phyloP scores from a whole-genome alignment of 2,113 vertebrate genomes.

The Eleginops maclovinus region DNA sequence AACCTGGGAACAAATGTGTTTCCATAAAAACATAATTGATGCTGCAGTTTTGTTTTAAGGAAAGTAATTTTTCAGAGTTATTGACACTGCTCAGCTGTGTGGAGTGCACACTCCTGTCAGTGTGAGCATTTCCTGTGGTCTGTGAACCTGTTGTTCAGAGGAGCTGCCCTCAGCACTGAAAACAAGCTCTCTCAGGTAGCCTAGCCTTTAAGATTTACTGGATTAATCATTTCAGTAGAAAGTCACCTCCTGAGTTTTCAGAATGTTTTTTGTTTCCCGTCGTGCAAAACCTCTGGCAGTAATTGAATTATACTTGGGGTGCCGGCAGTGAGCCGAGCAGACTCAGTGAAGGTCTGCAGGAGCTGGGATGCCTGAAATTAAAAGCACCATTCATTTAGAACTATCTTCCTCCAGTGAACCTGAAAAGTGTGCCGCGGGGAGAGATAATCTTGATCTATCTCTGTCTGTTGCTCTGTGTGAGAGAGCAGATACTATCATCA shows the following conservation, averaged over 20 bases:
- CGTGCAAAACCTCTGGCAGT: conserved; percentile 44
- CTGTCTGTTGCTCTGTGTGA: not conserved
- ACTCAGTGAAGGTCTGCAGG: conserved; percentile 10
- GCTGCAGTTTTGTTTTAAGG: no score
- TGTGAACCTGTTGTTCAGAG: conserved; percentile 26
- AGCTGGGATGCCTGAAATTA: conserved; percentile 45
- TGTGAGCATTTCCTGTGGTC: conserved; percentile 22
- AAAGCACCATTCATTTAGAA: conserved; percentile 54
- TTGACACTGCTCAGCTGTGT: not conserved
- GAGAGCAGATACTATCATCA: not conserved
- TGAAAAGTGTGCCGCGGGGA: conserved; percentile 27
- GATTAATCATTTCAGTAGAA: conserved; percentile 62
- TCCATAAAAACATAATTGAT: no score
- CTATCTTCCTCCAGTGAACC: conserved; percentile 10
- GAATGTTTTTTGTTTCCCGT: conserved; percentile 46
- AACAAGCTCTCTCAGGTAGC: conserved; percentile 24
- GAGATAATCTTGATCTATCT: not conserved
- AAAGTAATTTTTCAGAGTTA: not conserved
- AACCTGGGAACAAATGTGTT: no score
- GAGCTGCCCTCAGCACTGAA: conserved; percentile 43
- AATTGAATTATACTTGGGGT: conserved; percentile 60
- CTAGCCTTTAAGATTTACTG: conserved; percentile 56
- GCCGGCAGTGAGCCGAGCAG: conserved; percentile 21
- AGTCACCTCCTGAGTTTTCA: conserved; percentile 47
- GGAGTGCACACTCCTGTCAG: conserved; percentile 4